These are phyloP conservation scores for Tenthredo livida DNA, from an alignment of 2,888 invertebrate genomes.

Conservation along the genomic window DNA sequence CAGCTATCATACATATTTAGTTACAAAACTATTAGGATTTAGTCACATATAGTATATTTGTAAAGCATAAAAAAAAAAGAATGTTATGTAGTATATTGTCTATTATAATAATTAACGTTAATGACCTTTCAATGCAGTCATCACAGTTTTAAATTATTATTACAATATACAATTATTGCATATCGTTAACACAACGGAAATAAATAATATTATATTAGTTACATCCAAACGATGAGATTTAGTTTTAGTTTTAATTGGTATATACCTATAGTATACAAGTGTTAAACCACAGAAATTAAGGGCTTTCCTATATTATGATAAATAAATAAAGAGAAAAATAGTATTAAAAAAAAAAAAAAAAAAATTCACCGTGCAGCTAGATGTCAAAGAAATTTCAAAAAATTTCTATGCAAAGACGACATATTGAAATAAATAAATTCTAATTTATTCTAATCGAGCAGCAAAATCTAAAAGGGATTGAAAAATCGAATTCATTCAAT, in stretches of 20 bases:
- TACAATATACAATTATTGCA: neutral
- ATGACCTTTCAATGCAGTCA: neutral
- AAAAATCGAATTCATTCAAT: neutral
- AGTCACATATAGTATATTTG: neutral
- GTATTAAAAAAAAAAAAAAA: slow-evolving; percentile 77
- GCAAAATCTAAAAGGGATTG: neutral
- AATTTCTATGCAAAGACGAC: neutral
- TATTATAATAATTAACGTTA: neutral
- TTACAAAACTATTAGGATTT: neutral
- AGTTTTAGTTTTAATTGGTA: slow-evolving; percentile 56
- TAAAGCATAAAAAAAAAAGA: neutral
- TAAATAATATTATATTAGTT: slow-evolving; percentile 56
- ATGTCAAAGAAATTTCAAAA: neutral
- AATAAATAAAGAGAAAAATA: slow-evolving; percentile 75
- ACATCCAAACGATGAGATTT: slow-evolving; percentile 35
- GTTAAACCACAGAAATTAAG: slow-evolving; percentile 55
- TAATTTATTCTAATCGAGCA: neutral
- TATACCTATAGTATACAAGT: slow-evolving; percentile 54
- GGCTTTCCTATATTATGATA: slow-evolving; percentile 71
- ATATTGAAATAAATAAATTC: neutral
- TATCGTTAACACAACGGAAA: slow-evolving; percentile 44
- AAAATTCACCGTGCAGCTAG: neutral
- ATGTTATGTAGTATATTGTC: neutral
- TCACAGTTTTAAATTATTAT: neutral
- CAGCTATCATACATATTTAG: neutral